Evolutionary conservation across 1,140 invertebrate genomes (phyloP).

Genomic region (Zaprionus africanus): DNA sequence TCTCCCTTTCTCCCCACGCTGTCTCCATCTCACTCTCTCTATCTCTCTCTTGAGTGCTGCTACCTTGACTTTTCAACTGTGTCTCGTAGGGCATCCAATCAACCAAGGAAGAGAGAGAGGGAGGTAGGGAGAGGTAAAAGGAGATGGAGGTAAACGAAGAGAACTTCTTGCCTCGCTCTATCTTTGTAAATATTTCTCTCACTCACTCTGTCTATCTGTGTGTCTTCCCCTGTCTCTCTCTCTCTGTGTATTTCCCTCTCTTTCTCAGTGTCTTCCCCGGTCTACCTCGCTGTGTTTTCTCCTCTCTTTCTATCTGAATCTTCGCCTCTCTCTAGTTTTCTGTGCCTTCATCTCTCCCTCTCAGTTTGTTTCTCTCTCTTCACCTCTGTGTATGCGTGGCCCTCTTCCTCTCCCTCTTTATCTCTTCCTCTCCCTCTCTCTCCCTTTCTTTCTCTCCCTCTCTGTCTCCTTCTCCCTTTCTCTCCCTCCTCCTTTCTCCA

Average conservation of each 20-base stretch:
- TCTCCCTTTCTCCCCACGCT: not conserved
- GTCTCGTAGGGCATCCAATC: slow-evolving; percentile 58
- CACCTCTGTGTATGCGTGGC: not conserved
- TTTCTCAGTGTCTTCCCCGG: too few relatives aligned
- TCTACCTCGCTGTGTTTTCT: not conserved
- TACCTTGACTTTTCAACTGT: slow-evolving; percentile 74
- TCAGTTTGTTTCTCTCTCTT: too few relatives aligned
- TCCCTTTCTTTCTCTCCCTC: not conserved
- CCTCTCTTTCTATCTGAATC: not conserved
- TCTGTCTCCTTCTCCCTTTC: not conserved
- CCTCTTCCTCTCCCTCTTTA: slow-evolving; percentile 4
- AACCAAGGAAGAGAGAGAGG: slow-evolving; percentile 26
- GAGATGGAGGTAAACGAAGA: too few relatives aligned
- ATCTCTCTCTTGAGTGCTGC: not conserved
- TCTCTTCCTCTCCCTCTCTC: not conserved
- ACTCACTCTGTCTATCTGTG: not conserved
- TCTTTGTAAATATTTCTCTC: not conserved
- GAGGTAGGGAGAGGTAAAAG: not conserved
- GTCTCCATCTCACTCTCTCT: not conserved
- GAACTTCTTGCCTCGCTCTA: not conserved
- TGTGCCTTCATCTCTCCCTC: too few relatives aligned
- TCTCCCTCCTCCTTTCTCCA: not conserved
- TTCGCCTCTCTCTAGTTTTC: not conserved
- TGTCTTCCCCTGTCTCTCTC: too few relatives aligned
- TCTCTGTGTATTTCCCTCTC: too few relatives aligned